Base-by-base conservation (phyloP, 2,113 vertebrate genomes). In the Elgaria multicarinata region DNA sequence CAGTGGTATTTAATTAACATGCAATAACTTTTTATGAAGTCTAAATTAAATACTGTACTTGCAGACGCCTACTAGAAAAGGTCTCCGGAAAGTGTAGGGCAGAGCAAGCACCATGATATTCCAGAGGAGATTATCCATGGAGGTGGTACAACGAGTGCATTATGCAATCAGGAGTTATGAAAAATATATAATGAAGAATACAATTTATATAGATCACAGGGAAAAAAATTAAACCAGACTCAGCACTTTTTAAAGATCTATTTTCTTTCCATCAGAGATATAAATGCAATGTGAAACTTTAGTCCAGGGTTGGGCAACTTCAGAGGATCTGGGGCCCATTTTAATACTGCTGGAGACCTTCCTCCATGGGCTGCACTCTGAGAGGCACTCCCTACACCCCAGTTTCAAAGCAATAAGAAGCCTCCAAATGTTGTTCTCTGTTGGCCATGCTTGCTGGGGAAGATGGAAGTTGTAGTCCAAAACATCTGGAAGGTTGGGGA, bases 201-300 rank as follows among this genome's bases (percentile, higher is more conserved):
- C 26, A 96, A 82, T 14, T 77, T 84, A 33, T 83, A 71, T 76
- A 75, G 58, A 83, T 87, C 76, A 92, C 31, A 82, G 95, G 91
- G 87, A 87, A 96, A 90, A 95, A 31, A 87, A 91, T 93, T 94
- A 93, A 95, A 83, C 91, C 90, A 94, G 89, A 93, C 94, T 95
- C 89, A 87, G 90, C 42, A 66, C 3, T 82, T 36, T 82, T 64
- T 39, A 36, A 95, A 36, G 90, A 83, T 85, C 93, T 24, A 8
- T 67, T 81, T 72, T 91, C 91, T 83, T 91, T 2, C 87, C 92
- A 91, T 93, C 90, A 92, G 88, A 95, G 84, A 87, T 85, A 90
- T 79, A 93, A 77, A 66, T 92, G 55, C 89, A 94, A 90, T 81
- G 86, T 93, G 91, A 72, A 94, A 95, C 96, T 95, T 90, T 91